Evolutionary conservation across 2,797 vertebrate genomes (phyloP).

Genomic region (Calcarius lapponicus): DNA sequence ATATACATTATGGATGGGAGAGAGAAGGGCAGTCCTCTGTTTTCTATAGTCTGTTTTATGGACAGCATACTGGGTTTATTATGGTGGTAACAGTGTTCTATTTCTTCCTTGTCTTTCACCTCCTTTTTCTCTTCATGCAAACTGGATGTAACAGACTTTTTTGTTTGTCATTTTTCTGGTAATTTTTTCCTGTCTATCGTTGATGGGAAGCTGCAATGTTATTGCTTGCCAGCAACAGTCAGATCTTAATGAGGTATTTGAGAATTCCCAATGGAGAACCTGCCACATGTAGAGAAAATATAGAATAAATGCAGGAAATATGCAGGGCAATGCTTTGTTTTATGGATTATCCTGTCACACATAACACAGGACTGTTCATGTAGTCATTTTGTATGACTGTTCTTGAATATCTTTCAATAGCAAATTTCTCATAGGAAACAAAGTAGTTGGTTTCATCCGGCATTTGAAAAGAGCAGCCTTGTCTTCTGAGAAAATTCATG

Average conservation of each 20-base stretch:
- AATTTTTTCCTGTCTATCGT: neutral
- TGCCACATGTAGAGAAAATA: slow-evolving; percentile 33
- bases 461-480: neutral
- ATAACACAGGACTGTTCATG: neutral
- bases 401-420: neutral
- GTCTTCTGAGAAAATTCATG: neutral
- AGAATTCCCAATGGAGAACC: neutral
- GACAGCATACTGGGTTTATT: neutral
- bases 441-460: neutral
- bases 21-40: neutral
- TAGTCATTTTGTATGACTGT: neutral
- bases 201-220: neutral
- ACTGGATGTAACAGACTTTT: neutral
- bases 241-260: slow-evolving; percentile 36
- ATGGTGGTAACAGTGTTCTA: neutral
- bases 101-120: neutral
- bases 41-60: neutral
- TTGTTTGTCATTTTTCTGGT: neutral
- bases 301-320: slow-evolving; percentile 23
- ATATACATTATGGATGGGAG: neutral
- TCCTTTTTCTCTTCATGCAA: neutral
- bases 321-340: neutral
- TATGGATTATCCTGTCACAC: neutral
- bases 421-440: neutral
- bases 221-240: neutral